Percentiles rank a stretch among this genome's conserved stretches.
These are phyloP conservation scores for Tenodera sinensis DNA, from an alignment of 2,888 invertebrate species.

Conservation along the genomic window DNA sequence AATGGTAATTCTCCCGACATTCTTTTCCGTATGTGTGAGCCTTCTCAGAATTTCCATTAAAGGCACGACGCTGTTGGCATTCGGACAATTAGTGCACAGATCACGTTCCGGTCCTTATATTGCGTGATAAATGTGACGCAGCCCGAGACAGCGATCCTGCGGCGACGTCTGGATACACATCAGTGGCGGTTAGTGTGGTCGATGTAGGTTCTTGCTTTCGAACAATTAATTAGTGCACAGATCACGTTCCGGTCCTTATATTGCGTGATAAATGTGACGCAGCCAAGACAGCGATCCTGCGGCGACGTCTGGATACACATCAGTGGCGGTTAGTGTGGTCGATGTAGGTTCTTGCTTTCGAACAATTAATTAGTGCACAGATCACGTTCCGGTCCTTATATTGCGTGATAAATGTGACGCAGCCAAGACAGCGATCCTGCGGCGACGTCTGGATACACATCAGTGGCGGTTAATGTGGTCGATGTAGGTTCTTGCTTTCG, in stretches of 20 bases:
- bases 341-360: too few relatives aligned
- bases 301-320: background rate
- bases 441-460: background rate
- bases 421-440: background rate
- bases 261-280: background rate
- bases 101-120: background rate
- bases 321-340: background rate
- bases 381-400: background rate
- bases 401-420: background rate
- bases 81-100: background rate
- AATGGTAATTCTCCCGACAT: background rate
- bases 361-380: background rate
- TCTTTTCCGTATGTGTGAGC: background rate
- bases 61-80: background rate
- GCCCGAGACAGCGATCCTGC: background rate
- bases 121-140: background rate
- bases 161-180: background rate
- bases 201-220: too few relatives aligned
- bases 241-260: background rate
- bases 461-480: background rate
- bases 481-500: too few relatives aligned
- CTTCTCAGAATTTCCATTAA: background rate
- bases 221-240: background rate
- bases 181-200: background rate
- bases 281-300: background rate